Evolutionary conservation across 2,797 vertebrate genomes (phyloP), one percentile per base, ranked within the genome.

Genomic region (Cetoscarus ocellatus): DNA sequence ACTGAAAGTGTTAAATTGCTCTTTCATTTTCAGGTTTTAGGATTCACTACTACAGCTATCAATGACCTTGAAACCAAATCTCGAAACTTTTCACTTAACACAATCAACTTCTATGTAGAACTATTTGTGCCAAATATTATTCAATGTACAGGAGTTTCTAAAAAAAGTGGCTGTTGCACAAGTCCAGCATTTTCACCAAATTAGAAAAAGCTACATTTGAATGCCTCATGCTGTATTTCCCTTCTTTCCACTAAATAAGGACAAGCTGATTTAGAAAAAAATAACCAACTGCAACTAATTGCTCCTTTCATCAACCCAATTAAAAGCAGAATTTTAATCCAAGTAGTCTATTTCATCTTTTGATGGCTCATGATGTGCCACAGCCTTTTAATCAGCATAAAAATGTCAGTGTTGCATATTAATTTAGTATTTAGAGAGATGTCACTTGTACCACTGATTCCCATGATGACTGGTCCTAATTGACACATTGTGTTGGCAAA

Each of bases 261-360:
- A 86, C 53, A 74, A 83, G 73, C 68, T 86, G 66, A 84, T 79
- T 81, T 45, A 13, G 15, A 58, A 80, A 82, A 83, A 84, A 85
- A 75, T 75, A 71, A 88, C 80, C 71, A 86, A 88, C 75, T 86
- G 77, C 70, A 92, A 88, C 88, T 93, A 93, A 94, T 94, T 91
- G 85, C 88, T 88, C 72, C 91, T 93, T 94, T 93, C 91, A 93
- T 93, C 91, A 88, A 70, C 79, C 89, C 91, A 93, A 93, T 93
- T 93, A 93, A 92, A 92, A 88, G 71, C 73, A 76, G 75, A 85
- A 89, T 91, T 88, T 86, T 88, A 92, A 93, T 91, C 84, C 64
- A 40, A 83, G 88, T 74, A 87, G 83, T 93, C 89, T 89, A 91
- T 92, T 92, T 90, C 82, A 86, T 91, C 87, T 93, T 93, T 93